Base-by-base conservation (phyloP, 1,140 invertebrate genomes). In the Cryptotermes secundus region DNA sequence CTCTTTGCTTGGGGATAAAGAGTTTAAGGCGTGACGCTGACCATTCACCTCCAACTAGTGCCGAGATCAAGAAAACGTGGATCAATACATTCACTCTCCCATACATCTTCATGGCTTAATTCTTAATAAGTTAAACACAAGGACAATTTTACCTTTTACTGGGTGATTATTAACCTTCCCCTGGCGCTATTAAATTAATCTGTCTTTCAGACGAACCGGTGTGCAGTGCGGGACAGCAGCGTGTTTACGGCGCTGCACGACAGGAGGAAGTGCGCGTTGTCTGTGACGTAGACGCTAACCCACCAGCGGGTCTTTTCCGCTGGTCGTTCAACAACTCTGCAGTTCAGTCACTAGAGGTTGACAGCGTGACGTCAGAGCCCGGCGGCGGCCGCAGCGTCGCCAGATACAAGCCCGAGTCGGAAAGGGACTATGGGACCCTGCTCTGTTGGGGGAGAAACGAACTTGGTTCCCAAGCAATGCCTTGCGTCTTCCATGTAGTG, bases 201-300 rank as follows among this genome's bases (percentile, higher is more conserved):
- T 26, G 84, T 82, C 86, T 89, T 89, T 6, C 89, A 96, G 95
- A 94, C 90, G 92, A 93, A 22, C 95, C 95, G 3, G 91, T 94
- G 26, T 96, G 95, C 87, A 91, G 92, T 31, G 89, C 91, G 2
- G 92, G 92, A 19, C 95, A 95, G 87, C 90, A 91, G 35, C 93
- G 92, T 84, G 91, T 94, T n/a, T 96, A 94, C 87, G 94, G 96
- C 26, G 94, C 96, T 2, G 96, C 95, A 0, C 91, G 95, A 79
- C 94, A 95, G 79, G 96, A 97, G 88, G 92, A 92, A 10, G 92
- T 94, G 22, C 93, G 92, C 86, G 95, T 97, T 82, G 90, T 93
- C 7, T 97, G 96, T 89, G 95, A 97, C 87, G 90, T 97, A 65
- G 95, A 96, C 86, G 95, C 96, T n/a, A 97, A 96, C 90, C 96